A percentile compares a stretch with the other conserved stretches of the same genome.
Conservation (phyloP, 2,113 vertebrate genomes). For the Pyxicephalus adspersus region DNA sequence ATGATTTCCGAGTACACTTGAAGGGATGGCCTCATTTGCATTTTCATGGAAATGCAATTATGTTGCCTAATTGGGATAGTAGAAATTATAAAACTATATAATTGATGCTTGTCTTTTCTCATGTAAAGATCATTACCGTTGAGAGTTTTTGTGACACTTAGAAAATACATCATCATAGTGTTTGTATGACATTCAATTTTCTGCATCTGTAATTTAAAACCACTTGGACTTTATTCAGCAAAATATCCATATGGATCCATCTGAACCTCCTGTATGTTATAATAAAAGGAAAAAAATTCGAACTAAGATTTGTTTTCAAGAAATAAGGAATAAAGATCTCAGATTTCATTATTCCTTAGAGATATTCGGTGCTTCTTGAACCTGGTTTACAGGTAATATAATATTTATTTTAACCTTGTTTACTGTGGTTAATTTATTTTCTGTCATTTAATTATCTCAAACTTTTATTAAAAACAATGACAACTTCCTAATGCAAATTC, state of each 20-base stretch:
- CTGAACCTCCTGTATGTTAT: not conserved
- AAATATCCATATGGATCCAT: slow-evolving; percentile 18
- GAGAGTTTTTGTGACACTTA: slow-evolving; percentile 37
- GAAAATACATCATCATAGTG: slow-evolving; percentile 49
- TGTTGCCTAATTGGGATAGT: slow-evolving; percentile 52
- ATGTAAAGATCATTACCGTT: slow-evolving; percentile 52
- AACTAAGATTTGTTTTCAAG: not conserved
- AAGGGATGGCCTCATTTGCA: slow-evolving; percentile 55
- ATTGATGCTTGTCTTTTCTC: slow-evolving; percentile 54
- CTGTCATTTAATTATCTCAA: not conserved
- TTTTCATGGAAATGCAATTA: slow-evolving; percentile 54
- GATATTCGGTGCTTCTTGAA: not conserved
- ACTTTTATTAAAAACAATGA: not conserved
- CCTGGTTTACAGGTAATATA: not conserved
- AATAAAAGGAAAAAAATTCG: not conserved
- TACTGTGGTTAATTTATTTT: not conserved
- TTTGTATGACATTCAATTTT: slow-evolving; percentile 52
- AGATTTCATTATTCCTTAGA: not conserved
- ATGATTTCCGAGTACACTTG: slow-evolving; percentile 50
- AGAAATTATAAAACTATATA: slow-evolving; percentile 55
- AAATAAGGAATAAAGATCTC: not conserved
- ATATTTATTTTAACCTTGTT: not conserved
- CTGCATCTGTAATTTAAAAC: slow-evolving; percentile 46
- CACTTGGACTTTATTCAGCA: slow-evolving; percentile 11
- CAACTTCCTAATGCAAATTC: not conserved